Evolutionary conservation across 23 tunicate genomes (phyloP).

Genomic region (Diplosoma virens): DNA sequence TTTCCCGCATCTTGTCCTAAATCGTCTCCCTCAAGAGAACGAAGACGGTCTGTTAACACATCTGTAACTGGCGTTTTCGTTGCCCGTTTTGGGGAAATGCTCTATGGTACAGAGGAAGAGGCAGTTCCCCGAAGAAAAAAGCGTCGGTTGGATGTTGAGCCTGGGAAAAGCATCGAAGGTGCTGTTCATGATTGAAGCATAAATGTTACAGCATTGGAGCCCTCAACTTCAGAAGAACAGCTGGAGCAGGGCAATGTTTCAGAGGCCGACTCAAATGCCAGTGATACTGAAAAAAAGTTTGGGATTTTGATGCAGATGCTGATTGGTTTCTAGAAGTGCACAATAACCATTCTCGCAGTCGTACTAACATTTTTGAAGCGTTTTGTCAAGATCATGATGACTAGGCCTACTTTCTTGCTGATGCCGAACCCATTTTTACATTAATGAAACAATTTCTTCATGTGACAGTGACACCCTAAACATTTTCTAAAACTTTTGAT

Average conservation of each 20-base stretch:
- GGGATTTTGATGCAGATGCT: conserved; percentile 8
- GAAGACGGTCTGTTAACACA: conserved; percentile 18
- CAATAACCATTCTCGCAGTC: neutral
- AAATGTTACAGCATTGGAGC: neutral
- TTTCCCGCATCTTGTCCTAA: conserved; percentile 32
- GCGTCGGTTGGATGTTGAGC: conserved; percentile 25
- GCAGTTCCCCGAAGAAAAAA: conserved; percentile 17
- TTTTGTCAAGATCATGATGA: neutral
- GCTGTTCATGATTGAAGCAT: neutral
- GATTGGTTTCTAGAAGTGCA: conserved; percentile 13
- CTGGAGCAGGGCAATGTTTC: neutral
- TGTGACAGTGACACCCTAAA: neutral
- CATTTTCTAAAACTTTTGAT: neutral
- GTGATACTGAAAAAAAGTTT: neutral
- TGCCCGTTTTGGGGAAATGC: neutral
- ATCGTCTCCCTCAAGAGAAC: conserved; percentile 9
- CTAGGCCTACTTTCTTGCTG: too few relatives aligned
- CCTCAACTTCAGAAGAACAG: neutral
- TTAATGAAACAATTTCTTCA: neutral
- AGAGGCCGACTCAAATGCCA: neutral
- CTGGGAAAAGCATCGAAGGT: conserved; percentile 7
- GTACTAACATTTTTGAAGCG: conserved; percentile 2
- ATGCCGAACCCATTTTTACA: too few relatives aligned
- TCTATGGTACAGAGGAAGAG: conserved; percentile 4
- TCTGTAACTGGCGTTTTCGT: conserved; percentile 10